Evolutionary conservation across 2,888 invertebrate species (phyloP).

Genomic region (Yponomeuta plumbellus): DNA sequence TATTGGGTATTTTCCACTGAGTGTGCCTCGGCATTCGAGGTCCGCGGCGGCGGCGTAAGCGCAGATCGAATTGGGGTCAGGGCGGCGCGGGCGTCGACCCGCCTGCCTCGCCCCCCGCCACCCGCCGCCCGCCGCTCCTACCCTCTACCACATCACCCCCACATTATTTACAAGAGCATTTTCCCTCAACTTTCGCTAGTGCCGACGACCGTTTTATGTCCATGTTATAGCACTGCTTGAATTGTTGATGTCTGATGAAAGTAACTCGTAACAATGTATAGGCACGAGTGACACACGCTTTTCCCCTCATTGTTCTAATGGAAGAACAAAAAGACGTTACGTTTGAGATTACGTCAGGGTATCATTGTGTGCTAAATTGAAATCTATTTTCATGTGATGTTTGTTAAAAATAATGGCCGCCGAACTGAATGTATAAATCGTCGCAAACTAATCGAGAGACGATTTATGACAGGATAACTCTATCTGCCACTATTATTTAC

Average conservation of each 20-base stretch:
- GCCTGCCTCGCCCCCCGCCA: slow-evolving; percentile 34
- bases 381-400: neutral
- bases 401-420: neutral
- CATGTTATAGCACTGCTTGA: slow-evolving; percentile 27
- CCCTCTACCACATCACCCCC: slow-evolving; percentile 35
- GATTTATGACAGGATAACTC: neutral
- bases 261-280: slow-evolving; percentile 8
- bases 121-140: slow-evolving; percentile 43
- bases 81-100: slow-evolving; percentile 74
- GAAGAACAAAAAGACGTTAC: neutral
- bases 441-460: neutral
- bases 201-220: slow-evolving; percentile 32
- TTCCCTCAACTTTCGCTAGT: slow-evolving; percentile 38
- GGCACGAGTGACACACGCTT: slow-evolving; percentile 7
- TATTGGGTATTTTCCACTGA: slow-evolving; percentile 69
- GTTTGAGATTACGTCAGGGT: neutral
- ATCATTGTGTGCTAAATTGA: neutral
- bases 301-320: slow-evolving; percentile 11
- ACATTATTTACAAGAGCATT: slow-evolving; percentile 18
- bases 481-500: neutral
- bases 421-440: neutral
- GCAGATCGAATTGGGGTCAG: slow-evolving; percentile 70
- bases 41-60: slow-evolving; percentile 76
- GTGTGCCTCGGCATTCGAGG: slow-evolving; percentile 63
- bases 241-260: slow-evolving; percentile 23